Base-by-base conservation (phyloP, 2,797 vertebrate genomes). In the Anabacerthia variegaticeps region DNA sequence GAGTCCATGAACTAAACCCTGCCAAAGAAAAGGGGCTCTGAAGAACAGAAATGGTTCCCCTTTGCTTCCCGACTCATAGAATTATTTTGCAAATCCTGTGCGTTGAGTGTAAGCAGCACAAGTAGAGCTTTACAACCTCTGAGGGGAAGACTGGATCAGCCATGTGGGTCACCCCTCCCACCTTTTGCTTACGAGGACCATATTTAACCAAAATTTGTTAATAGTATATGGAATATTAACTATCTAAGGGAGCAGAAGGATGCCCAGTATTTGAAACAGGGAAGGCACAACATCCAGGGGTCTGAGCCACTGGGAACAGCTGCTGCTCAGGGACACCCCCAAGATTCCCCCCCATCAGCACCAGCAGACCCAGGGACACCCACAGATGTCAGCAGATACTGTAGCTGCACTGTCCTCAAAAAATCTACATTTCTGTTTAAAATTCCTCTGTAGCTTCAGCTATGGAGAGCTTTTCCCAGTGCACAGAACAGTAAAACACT, bases 171-270 rank as follows among this genome's bases (percentile, higher is more conserved):
- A 0, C 6, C 3, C 27, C 58, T 34, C 52, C 8, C 58, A 41
- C 8, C 14, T 1, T n/a, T 27, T n/a, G 21, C 11, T 34, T 11
- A 28, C 36, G 14, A 15, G 24, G 7, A 32, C 21, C 18, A 12
- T 0, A 8, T 26, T 20, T 77, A 58, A 20, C 48, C 37, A 9
- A 21, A 46, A 16, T 1, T 6, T 24, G 4, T 4, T 26, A 6
- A 0, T 13, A 55, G 9, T 1, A 1, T 2, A 0, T 11, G 43
- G 22, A 0, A 0, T 17, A 2, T 5, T 48, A 36, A 3, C 16
- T 7, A 8, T 28, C 30, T 9, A 10, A 5, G 55, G 37, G 8
- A 15, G 72, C 8, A 27, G 55, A 2, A 37, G 51, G 21, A 30
- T 6, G 8, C 14, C 56, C 74, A n/a, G 55, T 1, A 34, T 9